Conservation (phyloP, 2,888 invertebrate species). For the Adelphocoris suturalis region DNA sequence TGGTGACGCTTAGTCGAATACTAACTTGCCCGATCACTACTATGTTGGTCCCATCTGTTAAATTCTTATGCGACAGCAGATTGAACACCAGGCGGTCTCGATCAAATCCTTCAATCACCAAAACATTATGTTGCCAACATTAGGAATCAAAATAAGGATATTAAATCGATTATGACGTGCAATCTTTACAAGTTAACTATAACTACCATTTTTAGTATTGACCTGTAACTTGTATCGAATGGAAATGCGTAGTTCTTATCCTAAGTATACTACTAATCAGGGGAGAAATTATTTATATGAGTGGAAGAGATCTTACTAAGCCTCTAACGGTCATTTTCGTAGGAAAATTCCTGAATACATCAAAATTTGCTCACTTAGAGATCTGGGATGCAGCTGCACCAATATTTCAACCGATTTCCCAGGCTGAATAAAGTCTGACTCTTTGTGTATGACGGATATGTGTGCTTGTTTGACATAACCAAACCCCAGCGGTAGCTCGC, state of each 20-base stretch:
- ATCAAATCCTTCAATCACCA: conserved; percentile 56
- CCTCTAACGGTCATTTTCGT: too few species aligned
- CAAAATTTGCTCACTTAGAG: conserved; percentile 12
- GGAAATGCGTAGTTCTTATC: too few species aligned
- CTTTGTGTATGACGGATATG: conserved; percentile 79
- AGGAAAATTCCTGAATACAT: too few species aligned
- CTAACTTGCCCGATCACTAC: conserved; percentile 74
- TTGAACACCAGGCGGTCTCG: conserved; percentile 69
- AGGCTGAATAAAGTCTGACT: conserved; percentile 78
- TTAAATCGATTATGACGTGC: too few species aligned
- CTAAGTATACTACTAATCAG: too few species aligned
- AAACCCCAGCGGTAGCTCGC: conserved; percentile 79
- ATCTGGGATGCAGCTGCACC: conserved; percentile 75
- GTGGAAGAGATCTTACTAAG: too few species aligned
- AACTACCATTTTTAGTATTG: too few species aligned
- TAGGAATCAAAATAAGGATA: too few species aligned
- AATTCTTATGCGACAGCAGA: conserved; percentile 66
- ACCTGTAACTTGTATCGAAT: too few species aligned
- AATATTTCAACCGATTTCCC: conserved; percentile 78
- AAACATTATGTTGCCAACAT: too few species aligned
- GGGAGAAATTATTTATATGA: too few species aligned
- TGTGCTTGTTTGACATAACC: conserved; percentile 79
- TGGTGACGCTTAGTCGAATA: conserved; percentile 73
- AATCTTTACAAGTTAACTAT: too few species aligned
- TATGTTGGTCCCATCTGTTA: conserved; percentile 71